phyloP scores from a whole-genome alignment of 2,888 invertebrate species.

The Drosophila robusta region DNA sequence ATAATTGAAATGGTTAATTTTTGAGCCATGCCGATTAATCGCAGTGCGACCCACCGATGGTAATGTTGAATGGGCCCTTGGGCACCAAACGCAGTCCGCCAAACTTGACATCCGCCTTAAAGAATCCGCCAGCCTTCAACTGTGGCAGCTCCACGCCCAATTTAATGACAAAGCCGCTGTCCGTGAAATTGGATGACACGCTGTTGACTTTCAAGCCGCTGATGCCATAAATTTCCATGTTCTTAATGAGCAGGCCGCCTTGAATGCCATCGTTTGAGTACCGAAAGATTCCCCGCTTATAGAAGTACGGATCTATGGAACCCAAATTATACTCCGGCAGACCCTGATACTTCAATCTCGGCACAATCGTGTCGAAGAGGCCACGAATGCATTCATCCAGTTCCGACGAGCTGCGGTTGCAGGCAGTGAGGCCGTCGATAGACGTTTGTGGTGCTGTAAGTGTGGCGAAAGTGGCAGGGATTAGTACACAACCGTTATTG shows the following conservation, averaged over 20 bases:
- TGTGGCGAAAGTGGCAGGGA: slow-evolving; percentile 46
- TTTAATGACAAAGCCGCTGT: slow-evolving; percentile 87
- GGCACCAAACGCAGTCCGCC: slow-evolving; percentile 88
- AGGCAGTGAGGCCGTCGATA: slow-evolving; percentile 81
- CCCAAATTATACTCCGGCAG: slow-evolving; percentile 75
- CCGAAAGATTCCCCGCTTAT: slow-evolving; percentile 82
- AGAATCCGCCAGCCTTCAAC: slow-evolving; percentile 87
- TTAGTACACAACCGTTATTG: slow-evolving; percentile 33
- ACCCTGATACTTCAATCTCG: slow-evolving; percentile 74
- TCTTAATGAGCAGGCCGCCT: slow-evolving; percentile 82
- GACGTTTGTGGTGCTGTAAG: slow-evolving; percentile 42
- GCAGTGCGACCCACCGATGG: slow-evolving; percentile 86
- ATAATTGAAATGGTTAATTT: neutral
- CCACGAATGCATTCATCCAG: slow-evolving; percentile 87
- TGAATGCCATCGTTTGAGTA: slow-evolving; percentile 83
- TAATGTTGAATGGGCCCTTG: slow-evolving; percentile 87
- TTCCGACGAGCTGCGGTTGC: slow-evolving; percentile 87
- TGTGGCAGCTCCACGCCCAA: slow-evolving; percentile 87
- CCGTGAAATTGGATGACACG: slow-evolving; percentile 86
- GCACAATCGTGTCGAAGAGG: slow-evolving; percentile 86
- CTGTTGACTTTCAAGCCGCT: slow-evolving; percentile 86
- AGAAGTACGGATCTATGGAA: slow-evolving; percentile 82
- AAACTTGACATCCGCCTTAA: slow-evolving; percentile 88
- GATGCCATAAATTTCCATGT: slow-evolving; percentile 86
- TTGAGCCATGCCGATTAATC: neutral